phyloP scores from a whole-genome alignment of 2,888 invertebrate species.

The Zaprionus obscuricornis region DNA sequence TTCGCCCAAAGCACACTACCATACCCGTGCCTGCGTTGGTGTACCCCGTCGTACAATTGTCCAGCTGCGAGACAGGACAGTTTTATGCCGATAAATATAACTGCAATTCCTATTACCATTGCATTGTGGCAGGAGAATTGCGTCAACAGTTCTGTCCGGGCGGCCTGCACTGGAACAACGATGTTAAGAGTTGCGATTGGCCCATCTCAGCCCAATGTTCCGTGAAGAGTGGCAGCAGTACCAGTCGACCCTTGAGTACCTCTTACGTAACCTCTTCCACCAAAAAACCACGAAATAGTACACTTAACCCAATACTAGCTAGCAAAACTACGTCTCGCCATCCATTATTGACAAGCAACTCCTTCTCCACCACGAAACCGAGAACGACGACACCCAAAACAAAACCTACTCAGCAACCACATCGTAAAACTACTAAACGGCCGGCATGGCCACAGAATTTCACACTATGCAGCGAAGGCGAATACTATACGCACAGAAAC shows the following conservation, averaged over 20 bases:
- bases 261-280: constrained; percentile 13
- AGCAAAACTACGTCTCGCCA: no score
- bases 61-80: constrained; percentile 84
- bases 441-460: constrained; percentile 52
- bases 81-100: constrained; percentile 87
- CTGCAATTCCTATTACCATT: constrained; percentile 91
- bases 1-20: constrained; percentile 73
- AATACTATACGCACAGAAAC: constrained; percentile 89
- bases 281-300: constrained; percentile 45
- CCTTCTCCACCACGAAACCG: constrained; percentile 48
- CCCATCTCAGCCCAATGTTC: constrained; percentile 89
- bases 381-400: constrained; percentile 40
- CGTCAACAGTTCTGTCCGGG: constrained; percentile 90
- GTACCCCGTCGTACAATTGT: constrained; percentile 82
- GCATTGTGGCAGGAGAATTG: constrained; percentile 88
- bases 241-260: constrained; percentile 5
- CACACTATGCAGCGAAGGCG: constrained; percentile 87
- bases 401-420: constrained; percentile 25
- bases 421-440: constrained; percentile 58
- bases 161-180: constrained; percentile 91
- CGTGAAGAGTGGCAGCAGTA: no score
- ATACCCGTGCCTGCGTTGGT: constrained; percentile 83
- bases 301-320: neutral
- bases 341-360: no score
- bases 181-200: constrained; percentile 90